Evolutionary conservation across 2,113 vertebrate species (phyloP), one percentile per base, ranked within the genome.

Genomic region (Penelope pileata): DNA sequence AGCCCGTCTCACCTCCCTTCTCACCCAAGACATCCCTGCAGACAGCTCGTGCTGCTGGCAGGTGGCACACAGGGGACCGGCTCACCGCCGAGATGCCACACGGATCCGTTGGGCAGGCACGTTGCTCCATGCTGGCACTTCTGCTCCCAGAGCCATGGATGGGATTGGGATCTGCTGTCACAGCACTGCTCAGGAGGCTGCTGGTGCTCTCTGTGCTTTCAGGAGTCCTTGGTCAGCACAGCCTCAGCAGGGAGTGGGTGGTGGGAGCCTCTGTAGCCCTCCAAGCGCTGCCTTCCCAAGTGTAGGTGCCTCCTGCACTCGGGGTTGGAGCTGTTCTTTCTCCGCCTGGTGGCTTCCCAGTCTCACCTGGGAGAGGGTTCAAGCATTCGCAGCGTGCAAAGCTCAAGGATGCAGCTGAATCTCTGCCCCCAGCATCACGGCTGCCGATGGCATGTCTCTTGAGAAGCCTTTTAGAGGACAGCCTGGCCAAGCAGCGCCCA

Each of bases 1-100:
- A 77, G 72, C 72, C 6, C 11, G 23, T 89, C 72, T 94, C 94
- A 94, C 90, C 70, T 95, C 75, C 47, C 76, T 91, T 74, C 67
- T 88, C 67, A n/a, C 45, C 72, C 4, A 75, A 89, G 77, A 6
- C 24, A 67, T 91, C 93, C 87, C 4, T 1, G 63, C 74, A 47
- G 32, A 76, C 83, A 93, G 80, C 88, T 74, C 40, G 5, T 86
- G 81, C 77, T 5, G 0, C 60, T 75, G 73, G 56, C 86, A 69
- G 76, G 83, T 42, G 86, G 64, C 24, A 7, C 60, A 10, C 40
- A 73, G 82, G 58, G 85, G 16, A 14, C 64, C 30, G 73, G 22
- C 58, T 87, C 58, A 59, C n/a, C 63, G 69, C 79, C 2, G 1
- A 48, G 70, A 48, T 32, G 81, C 78, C 75, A 60, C 93, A 10